Percentiles rank a stretch among this genome's conserved stretches.
These are phyloP conservation scores for Drosophila sp. DNA, from an alignment of 1,140 invertebrate species.

Conservation along the genomic window DNA sequence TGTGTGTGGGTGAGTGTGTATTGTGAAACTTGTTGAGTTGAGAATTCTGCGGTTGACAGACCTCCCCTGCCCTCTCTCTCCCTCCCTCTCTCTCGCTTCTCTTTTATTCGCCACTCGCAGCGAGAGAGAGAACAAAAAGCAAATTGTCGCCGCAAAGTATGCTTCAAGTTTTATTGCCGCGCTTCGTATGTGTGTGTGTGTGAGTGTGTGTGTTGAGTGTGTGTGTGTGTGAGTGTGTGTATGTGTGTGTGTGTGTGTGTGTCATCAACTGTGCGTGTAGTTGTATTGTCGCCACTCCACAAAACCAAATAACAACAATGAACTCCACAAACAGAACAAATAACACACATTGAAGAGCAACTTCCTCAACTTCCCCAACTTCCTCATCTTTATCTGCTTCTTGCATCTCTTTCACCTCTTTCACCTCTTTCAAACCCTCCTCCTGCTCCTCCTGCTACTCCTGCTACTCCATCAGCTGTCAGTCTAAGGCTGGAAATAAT, in stretches of 20 bases:
- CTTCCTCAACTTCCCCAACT: too few relatives aligned
- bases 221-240: constrained; percentile 16
- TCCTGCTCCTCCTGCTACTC: background rate
- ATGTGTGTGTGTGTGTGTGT: constrained; percentile 12
- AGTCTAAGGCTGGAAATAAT: constrained; percentile 3
- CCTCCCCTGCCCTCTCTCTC: constrained; percentile 21
- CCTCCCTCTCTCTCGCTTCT: too few relatives aligned
- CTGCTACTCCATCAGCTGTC: too few relatives aligned
- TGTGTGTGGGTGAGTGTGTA: constrained; percentile 34
- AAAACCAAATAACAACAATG: constrained; percentile 16
- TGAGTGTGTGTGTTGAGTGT: constrained; percentile 9
- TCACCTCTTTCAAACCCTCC: background rate
- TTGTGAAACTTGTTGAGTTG: constrained; percentile 53
- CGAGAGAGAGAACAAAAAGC: constrained; percentile 23
- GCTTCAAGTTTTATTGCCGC: constrained; percentile 61
- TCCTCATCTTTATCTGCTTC: too few relatives aligned
- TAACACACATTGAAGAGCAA: background rate
- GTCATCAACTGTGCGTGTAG: constrained; percentile 23
- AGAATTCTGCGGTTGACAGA: constrained; percentile 55
- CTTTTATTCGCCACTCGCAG: constrained; percentile 4
- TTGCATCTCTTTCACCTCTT: background rate
- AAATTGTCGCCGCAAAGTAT: constrained; percentile 52
- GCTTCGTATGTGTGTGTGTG: constrained; percentile 7
- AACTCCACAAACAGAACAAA: constrained; percentile 15
- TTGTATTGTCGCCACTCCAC: constrained; percentile 26